Base-by-base conservation (phyloP, 2,888 invertebrate species). In the Drosophila mayaguana region DNA sequence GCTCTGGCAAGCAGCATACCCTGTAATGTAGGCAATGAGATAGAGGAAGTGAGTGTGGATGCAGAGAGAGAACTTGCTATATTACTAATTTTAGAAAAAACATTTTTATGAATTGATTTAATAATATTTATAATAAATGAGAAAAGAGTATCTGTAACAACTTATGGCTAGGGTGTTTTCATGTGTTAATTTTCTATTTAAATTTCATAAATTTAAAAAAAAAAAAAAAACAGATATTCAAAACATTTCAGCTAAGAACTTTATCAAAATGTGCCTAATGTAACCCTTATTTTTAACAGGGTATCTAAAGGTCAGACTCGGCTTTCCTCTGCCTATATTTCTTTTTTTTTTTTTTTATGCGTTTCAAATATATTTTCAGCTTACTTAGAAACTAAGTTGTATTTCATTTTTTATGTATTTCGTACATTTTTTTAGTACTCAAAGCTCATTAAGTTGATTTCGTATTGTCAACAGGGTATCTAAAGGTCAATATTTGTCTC, bases 1-100 rank as follows among this genome's bases (percentile, higher is more conserved):
- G 63, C 53, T 68, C 65, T 46, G 57, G 43, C n/a, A 38, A 9
- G 50, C 43, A 32, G 25, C 43, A 6, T 72, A 71, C 72, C 72
- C 72, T 64, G 51, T 46, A 62, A 20, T 34, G 2, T 38, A 9
- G 4, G 1, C 45, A 22, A 3, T 7, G 22, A 22, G 45, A 16
- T 6, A 16, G 16, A 38, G 7, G 0, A 3, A 38, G 14, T 4
- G 14, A 12, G 34, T 12, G 34, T 0, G 34, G n/a, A n/a, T n/a
- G 12, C 11, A 12, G 34, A 34, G 12, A 4, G 14, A 12, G 12
- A 16, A 7, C 36, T 16, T 38, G 0, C 7, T 16, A 38, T 38
- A 11, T 32, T 32, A 2, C 0, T 0, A 28, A 32, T 32, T 32
- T 32, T 2, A 9, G 11, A 9, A 32, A 11, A 32, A 16, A 16